phyloP scores from a whole-genome alignment of 2,888 invertebrate genomes.

The Lissonota sp. region DNA sequence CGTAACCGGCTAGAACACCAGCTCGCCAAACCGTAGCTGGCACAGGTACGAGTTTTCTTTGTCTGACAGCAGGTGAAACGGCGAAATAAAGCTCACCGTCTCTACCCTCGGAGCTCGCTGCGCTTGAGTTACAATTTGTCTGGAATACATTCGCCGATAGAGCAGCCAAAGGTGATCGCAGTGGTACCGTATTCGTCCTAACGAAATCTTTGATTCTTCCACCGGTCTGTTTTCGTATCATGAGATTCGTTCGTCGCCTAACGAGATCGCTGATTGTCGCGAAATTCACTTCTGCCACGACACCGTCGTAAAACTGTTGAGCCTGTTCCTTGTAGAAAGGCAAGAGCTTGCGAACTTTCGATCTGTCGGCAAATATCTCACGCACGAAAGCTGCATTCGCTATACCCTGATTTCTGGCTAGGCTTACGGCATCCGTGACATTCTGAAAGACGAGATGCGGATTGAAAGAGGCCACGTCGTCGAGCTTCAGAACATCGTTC shows the following conservation, averaged over 20 bases:
- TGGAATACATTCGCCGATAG: slow-evolving; percentile 93
- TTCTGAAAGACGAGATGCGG: slow-evolving; percentile 94
- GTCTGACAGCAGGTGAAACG: slow-evolving; percentile 91
- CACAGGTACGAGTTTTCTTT: slow-evolving; percentile 92
- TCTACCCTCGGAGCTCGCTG: slow-evolving; percentile 90
- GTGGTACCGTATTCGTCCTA: slow-evolving; percentile 89
- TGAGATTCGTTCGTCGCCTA: slow-evolving; percentile 91
- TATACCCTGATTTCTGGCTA: slow-evolving; percentile 89
- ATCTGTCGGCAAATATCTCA: slow-evolving; percentile 92
- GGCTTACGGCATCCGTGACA: slow-evolving; percentile 92
- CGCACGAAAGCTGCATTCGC: slow-evolving; percentile 92
- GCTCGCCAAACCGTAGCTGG: slow-evolving; percentile 92
- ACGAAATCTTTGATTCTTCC: slow-evolving; percentile 91
- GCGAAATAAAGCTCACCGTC: slow-evolving; percentile 95
- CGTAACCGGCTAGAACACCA: slow-evolving; percentile 93
- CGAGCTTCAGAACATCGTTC: slow-evolving; percentile 93
- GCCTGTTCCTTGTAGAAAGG: slow-evolving; percentile 95
- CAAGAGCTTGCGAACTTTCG: slow-evolving; percentile 90
- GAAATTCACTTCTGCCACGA: slow-evolving; percentile 94
- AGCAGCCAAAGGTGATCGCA: slow-evolving; percentile 91
- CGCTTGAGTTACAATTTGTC: slow-evolving; percentile 92
- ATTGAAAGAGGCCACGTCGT: slow-evolving; percentile 95
- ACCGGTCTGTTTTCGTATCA: slow-evolving; percentile 91
- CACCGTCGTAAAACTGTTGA: slow-evolving; percentile 94
- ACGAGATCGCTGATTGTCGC: slow-evolving; percentile 92